phyloP scores from a whole-genome alignment of 1,140 invertebrate species.

The Sarcophaga bullata region DNA sequence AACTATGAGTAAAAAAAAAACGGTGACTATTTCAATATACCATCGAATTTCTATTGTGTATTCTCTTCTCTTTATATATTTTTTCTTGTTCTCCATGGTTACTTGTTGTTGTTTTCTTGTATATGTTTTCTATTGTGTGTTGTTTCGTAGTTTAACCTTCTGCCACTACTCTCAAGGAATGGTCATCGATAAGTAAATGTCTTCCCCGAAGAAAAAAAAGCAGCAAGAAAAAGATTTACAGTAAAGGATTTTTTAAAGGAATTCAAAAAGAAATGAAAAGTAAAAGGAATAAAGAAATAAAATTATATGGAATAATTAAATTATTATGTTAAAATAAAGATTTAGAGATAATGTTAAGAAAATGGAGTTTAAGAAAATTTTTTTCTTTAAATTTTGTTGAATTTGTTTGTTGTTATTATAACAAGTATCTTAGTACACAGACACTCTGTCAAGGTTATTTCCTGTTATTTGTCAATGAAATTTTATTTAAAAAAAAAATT shows the following conservation, averaged over 20 bases:
- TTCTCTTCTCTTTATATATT: not conserved
- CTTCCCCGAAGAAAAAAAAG: not conserved
- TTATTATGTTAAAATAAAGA: no score
- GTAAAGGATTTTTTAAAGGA: not conserved
- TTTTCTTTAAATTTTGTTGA: not conserved
- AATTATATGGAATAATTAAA: no score
- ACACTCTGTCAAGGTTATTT: conserved; percentile 39
- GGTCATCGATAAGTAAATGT: conserved; percentile 42
- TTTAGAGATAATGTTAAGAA: no score
- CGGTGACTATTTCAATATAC: no score
- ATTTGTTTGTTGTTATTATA: not conserved
- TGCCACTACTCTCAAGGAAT: conserved; percentile 56
- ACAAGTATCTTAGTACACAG: conserved; percentile 19
- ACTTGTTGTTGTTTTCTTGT: not conserved
- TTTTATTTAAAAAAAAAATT: not conserved
- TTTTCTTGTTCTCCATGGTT: not conserved
- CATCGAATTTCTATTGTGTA: not conserved
- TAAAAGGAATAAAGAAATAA: no score
- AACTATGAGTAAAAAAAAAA: no score
- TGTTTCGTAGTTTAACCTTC: conserved; percentile 62
- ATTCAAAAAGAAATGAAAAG: not conserved
- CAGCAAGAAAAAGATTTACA: not conserved
- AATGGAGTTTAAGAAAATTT: not conserved
- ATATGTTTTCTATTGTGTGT: conserved; percentile 46
- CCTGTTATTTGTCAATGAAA: conserved; percentile 32